These are phyloP conservation scores for Leucophenga maculata DNA, from an alignment of 2,888 invertebrate species.

Conservation along the genomic window DNA sequence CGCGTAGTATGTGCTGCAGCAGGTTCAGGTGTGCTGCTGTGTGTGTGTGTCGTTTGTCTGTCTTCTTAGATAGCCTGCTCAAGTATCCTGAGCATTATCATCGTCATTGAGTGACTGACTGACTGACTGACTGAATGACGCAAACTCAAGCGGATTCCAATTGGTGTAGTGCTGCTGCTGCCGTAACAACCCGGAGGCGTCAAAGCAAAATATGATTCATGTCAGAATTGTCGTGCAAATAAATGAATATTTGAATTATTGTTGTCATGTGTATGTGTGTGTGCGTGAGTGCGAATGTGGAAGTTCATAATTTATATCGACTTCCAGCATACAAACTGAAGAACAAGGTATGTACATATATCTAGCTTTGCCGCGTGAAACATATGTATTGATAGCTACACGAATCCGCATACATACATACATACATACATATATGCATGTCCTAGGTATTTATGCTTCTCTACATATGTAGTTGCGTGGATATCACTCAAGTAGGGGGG, in stretches of 20 bases:
- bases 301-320: slow-evolving; percentile 49
- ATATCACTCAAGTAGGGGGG: slow-evolving; percentile 56
- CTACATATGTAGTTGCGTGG: slow-evolving; percentile 37
- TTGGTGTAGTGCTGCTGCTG: background rate
- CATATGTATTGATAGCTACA: background rate
- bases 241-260: slow-evolving; percentile 51
- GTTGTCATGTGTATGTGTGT: slow-evolving; percentile 39
- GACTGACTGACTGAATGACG: too few relatives aligned
- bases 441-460: slow-evolving; percentile 4
- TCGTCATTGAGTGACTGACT: too few relatives aligned
- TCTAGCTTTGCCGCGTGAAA: background rate
- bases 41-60: too few relatives aligned
- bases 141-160: too few relatives aligned
- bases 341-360: slow-evolving; percentile 9
- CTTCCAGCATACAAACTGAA: slow-evolving; percentile 24
- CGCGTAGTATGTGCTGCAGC: too few relatives aligned
- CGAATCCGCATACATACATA: too few relatives aligned
- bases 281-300: slow-evolving; percentile 24
- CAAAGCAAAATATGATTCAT: slow-evolving; percentile 48
- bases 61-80: too few relatives aligned
- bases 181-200: slow-evolving; percentile 36
- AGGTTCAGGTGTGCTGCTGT: too few relatives aligned
- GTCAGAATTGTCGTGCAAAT: slow-evolving; percentile 51
- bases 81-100: too few relatives aligned
- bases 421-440: background rate